Evolutionary conservation across 2,113 vertebrate species (phyloP).

Genomic region (Gallinago media): DNA sequence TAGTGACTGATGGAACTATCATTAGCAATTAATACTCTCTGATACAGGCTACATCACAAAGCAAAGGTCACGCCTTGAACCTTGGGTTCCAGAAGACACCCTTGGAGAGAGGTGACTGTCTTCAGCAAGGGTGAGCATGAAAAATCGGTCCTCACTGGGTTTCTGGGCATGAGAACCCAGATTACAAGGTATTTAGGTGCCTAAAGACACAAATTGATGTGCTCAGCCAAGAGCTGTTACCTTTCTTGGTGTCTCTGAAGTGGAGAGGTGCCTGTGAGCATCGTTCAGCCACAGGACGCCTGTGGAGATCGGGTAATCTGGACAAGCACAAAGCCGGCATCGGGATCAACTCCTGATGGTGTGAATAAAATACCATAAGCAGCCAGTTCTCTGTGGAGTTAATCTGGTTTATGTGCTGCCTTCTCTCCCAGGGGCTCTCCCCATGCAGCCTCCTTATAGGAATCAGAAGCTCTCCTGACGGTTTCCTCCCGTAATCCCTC

Average conservation of each 20-base stretch:
- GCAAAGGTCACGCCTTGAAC: not conserved
- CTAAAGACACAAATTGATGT: not conserved
- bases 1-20: not conserved
- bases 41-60: not conserved
- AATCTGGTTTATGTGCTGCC: fast-evolving
- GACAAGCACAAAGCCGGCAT: not conserved
- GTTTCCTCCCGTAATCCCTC: not conserved
- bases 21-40: not conserved
- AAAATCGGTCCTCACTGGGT: not conserved
- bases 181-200: not conserved
- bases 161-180: not conserved
- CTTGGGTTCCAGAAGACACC: not conserved
- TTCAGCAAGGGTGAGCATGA: not conserved
- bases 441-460: fast-evolving
- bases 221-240: not conserved
- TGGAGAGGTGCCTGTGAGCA: not conserved
- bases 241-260: not conserved
- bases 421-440: not conserved
- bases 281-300: fast-evolving
- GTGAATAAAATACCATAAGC: not conserved
- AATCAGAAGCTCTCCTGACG: not conserved
- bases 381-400: not conserved
- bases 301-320: not conserved
- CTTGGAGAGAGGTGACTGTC: not conserved
- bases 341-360: not conserved